Evolutionary conservation across 1,140 invertebrate genomes (phyloP), one percentile per base, ranked within the genome.

Genomic region (Aphaenogaster ashmeadi): DNA sequence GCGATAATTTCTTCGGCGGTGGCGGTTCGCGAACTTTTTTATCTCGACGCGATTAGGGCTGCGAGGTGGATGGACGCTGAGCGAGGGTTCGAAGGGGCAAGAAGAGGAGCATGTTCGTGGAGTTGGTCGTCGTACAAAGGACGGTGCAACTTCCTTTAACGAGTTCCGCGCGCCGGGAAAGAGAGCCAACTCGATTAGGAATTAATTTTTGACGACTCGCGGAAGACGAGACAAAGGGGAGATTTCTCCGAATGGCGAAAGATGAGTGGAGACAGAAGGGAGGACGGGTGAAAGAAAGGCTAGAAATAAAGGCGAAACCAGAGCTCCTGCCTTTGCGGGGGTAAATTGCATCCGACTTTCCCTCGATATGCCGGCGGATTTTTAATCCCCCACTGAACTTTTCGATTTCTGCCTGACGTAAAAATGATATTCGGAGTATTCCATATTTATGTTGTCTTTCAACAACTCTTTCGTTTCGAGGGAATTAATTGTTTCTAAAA

Each of bases 121-220:
- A 80, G 50, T 15, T 15, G 47, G 13, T n/a, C 58, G n/a, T 81
- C 33, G 85, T 8, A 80, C 62, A 86, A 86, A 80, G 85, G 52
- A 66, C 18, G 21, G 27, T 18, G 69, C 69, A 84, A 84, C 69
- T 84, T 84, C 80, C 64, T 86, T 69, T 81, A 80, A 86, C 78
- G 64, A 86, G 85, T 86, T 86, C 77, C 50, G 75, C 41, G 75
- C 41, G 69, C 41, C 50, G 5, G 27, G 85, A 83, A 86, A 47
- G 38, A 74, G 27, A 74, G 41, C 69, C 75, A 84, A 84, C 56
- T 84, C 80, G 80, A 84, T 84, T 84, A 84, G 80, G 80, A 84
- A 84, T 84, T 84, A 84, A 84, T 84, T 84, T 83, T 84, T 84
- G 69, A 84, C 80, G 78, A 80, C 62, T 47, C 47, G 44, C 44